Percentiles rank a stretch among this genome's conserved stretches.
Evolutionary conservation across 2,797 vertebrate genomes (phyloP).

Genomic region (Myotis findleyi): DNA sequence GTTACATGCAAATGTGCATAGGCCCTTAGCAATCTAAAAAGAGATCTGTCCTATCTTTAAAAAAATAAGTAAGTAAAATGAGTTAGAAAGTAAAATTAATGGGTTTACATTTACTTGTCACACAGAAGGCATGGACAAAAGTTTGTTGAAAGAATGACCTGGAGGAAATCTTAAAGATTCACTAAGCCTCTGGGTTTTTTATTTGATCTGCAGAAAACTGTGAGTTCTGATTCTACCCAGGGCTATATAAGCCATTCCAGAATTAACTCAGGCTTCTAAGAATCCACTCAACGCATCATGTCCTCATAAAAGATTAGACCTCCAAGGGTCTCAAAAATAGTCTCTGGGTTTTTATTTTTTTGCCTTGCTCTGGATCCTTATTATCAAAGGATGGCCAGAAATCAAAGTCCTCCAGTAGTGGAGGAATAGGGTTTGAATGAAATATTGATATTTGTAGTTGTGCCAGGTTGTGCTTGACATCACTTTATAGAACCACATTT

Average conservation of each 20-base stretch:
- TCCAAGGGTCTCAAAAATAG: background rate
- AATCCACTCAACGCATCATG: background rate
- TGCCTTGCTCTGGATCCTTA: conserved; percentile 20
- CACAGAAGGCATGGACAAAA: background rate
- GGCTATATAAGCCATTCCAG: background rate
- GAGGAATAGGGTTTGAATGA: background rate
- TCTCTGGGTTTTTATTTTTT: background rate
- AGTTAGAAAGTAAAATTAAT: background rate
- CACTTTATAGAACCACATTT: conserved; percentile 46
- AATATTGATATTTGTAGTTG: conserved; percentile 24
- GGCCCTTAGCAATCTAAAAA: background rate
- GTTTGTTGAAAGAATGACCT: conserved; percentile 39
- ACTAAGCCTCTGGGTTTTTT: background rate
- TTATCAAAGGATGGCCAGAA: background rate
- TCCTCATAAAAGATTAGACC: background rate
- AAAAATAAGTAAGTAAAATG: background rate
- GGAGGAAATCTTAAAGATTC: conserved; percentile 4
- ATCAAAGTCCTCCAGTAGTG: conserved; percentile 15
- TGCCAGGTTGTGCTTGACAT: conserved; percentile 39
- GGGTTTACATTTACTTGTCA: conserved; percentile 21
- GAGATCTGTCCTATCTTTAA: background rate
- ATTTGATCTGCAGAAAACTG: conserved; percentile 9
- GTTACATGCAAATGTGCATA: conserved; percentile 28
- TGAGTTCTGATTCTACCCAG: conserved; percentile 30
- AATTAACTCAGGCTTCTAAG: background rate